These are phyloP conservation scores for Oryzias sinensis DNA, from an alignment of 2,797 vertebrate genomes.

Conservation along the genomic window DNA sequence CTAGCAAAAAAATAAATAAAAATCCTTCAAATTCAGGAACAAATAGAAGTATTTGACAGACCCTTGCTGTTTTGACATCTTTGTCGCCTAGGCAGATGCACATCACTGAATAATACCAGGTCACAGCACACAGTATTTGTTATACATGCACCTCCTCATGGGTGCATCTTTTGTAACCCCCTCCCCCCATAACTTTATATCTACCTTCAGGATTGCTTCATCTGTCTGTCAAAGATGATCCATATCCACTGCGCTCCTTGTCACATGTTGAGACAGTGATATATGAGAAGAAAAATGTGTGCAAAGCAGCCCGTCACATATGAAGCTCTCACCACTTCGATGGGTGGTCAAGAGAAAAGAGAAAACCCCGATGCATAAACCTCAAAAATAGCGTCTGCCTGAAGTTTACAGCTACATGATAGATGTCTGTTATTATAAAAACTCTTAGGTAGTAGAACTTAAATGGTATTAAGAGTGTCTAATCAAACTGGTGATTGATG, in stretches of 20 bases:
- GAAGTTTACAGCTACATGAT: not conserved
- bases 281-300: conserved; percentile 50
- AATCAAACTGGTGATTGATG: conserved; percentile 5
- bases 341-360: conserved; percentile 37
- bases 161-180: conserved; percentile 23
- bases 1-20: no score
- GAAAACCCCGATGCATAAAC: conserved; percentile 24
- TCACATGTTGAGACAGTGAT: conserved; percentile 65
- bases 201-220: conserved; percentile 48
- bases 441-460: not conserved
- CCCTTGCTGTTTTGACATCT: conserved; percentile 6
- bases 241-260: conserved; percentile 60
- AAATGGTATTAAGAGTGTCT: not conserved
- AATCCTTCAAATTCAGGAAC: no score
- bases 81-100: conserved; percentile 7
- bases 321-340: conserved; percentile 46
- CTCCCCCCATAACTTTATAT: conserved; percentile 15
- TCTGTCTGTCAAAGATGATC: conserved; percentile 66
- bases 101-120: conserved; percentile 13
- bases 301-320: conserved; percentile 53
- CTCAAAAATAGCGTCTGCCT: conserved; percentile 3
- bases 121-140: conserved; percentile 15
- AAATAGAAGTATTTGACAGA: not conserved
- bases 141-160: conserved; percentile 15
- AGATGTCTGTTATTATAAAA: not conserved